phyloP scores from a whole-genome alignment of 2,888 invertebrate species.

The Cryptus viduatorius region DNA sequence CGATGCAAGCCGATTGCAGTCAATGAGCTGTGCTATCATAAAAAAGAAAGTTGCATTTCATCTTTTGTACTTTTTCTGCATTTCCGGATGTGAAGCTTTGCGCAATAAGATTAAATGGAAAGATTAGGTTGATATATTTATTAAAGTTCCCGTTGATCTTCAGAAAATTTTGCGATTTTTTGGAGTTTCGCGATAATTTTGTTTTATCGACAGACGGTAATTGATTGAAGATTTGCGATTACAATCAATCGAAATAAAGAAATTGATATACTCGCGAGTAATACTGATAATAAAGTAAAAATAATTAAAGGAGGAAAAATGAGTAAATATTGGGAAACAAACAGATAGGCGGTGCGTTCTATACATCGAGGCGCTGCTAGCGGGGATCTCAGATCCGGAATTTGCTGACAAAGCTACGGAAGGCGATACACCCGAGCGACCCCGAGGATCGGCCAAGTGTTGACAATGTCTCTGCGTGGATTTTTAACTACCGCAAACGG shows the following conservation, averaged over 20 bases:
- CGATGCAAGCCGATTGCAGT: conserved; percentile 55
- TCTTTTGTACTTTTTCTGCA: neutral
- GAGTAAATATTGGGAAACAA: conserved; percentile 8
- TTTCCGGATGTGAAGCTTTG: neutral
- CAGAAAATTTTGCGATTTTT: too few species aligned
- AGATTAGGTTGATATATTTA: neutral
- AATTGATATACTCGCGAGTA: neutral
- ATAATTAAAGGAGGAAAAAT: neutral
- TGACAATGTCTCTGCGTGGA: conserved; percentile 69
- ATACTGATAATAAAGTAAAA: neutral
- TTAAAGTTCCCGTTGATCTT: too few species aligned
- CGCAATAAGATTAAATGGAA: neutral
- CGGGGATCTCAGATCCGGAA: conserved; percentile 80
- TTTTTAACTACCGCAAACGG: conserved; percentile 49
- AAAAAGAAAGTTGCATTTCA: conserved; percentile 28
- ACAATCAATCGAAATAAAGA: neutral
- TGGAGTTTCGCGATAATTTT: too few species aligned
- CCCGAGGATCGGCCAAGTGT: conserved; percentile 73
- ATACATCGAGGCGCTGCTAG: conserved; percentile 4
- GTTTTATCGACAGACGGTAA: neutral
- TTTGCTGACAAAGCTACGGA: conserved; percentile 84
- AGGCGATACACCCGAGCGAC: conserved; percentile 85
- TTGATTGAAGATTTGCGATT: neutral
- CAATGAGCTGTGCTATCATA: conserved; percentile 28
- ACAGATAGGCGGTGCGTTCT: conserved; percentile 23